Percentiles rank a stretch among this genome's conserved stretches.
These are phyloP conservation scores for Noctuana brunneofusca DNA, from an alignment of 2,888 invertebrate species.

Conservation along the genomic window DNA sequence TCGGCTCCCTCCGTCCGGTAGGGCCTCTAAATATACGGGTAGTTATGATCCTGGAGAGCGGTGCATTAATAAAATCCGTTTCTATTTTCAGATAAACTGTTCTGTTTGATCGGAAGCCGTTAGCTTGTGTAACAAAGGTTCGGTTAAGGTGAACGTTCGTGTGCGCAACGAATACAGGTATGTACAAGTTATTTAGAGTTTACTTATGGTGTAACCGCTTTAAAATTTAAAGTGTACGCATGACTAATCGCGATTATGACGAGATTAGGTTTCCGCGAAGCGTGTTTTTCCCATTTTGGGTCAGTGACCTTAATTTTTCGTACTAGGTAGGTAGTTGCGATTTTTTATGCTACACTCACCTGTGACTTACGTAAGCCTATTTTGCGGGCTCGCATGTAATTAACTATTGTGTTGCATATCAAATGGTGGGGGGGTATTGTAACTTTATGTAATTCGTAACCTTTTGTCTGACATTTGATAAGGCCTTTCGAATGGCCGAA, in stretches of 20 bases:
- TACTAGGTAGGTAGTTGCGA: conserved; percentile 55
- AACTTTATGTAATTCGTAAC: conserved; percentile 69
- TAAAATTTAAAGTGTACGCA: conserved; percentile 54
- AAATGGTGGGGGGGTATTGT: conserved; percentile 48
- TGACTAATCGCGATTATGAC: conserved; percentile 65
- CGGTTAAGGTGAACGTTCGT: conserved; percentile 78
- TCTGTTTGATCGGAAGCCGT: conserved; percentile 76
- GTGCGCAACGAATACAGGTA: conserved; percentile 72
- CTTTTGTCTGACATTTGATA: conserved; percentile 73
- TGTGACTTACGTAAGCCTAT: conserved; percentile 64
- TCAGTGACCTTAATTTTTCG: conserved; percentile 62
- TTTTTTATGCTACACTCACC: conserved; percentile 60
- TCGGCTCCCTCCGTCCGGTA: conserved; percentile 43
- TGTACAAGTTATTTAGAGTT: conserved; percentile 56
- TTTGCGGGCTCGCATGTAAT: conserved; percentile 54
- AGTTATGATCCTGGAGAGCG: conserved; percentile 63
- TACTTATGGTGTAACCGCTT: conserved; percentile 45
- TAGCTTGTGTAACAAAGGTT: conserved; percentile 78
- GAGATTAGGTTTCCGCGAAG: conserved; percentile 49
- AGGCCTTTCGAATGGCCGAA: conserved; percentile 56
- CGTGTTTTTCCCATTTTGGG: conserved; percentile 67
- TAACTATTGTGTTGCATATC: conserved; percentile 68
- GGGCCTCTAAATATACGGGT: conserved; percentile 38
- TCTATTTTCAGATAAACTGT: conserved; percentile 81
- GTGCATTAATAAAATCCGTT: conserved; percentile 75